Evolutionary conservation across 2,797 vertebrate genomes (phyloP).

Genomic region (Mormyrus hasselquistii): DNA sequence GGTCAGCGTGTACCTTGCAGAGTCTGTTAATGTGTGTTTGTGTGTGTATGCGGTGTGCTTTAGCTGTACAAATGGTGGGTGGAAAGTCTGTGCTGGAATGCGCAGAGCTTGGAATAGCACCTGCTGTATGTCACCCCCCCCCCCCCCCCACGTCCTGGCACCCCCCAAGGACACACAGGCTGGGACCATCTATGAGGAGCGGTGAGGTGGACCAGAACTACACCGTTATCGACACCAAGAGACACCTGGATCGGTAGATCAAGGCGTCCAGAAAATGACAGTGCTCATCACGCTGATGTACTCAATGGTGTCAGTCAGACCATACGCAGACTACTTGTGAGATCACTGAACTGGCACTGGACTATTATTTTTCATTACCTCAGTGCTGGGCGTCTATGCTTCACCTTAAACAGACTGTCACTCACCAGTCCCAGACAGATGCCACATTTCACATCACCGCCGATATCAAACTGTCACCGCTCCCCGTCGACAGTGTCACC

Average conservation of each 20-base stretch:
- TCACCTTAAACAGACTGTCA: background rate
- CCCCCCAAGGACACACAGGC: slow-evolving; percentile 17
- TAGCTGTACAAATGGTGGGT: background rate
- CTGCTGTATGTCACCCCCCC: slow-evolving; percentile 3
- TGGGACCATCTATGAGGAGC: background rate
- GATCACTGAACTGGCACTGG: background rate
- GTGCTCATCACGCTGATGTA: background rate
- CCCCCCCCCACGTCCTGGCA: background rate
- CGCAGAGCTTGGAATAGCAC: slow-evolving; percentile 23
- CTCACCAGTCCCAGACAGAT: background rate
- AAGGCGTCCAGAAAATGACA: background rate
- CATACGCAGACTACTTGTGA: background rate
- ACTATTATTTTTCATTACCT: background rate
- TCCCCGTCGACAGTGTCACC: background rate
- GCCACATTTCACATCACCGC: background rate
- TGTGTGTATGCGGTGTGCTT: slow-evolving; percentile 19
- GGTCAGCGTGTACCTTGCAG: background rate
- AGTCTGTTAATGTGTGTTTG: slow-evolving; percentile 19
- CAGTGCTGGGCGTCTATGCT: background rate
- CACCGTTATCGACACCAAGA: background rate
- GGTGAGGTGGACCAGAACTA: background rate
- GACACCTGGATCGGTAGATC: background rate
- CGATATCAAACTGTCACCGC: background rate
- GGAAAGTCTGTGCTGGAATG: slow-evolving; percentile 31
- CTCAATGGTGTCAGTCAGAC: background rate